These are phyloP conservation scores for Pocillopora grandis DNA, from an alignment of 92 coral and sea anemone species.

Conservation along the genomic window DNA sequence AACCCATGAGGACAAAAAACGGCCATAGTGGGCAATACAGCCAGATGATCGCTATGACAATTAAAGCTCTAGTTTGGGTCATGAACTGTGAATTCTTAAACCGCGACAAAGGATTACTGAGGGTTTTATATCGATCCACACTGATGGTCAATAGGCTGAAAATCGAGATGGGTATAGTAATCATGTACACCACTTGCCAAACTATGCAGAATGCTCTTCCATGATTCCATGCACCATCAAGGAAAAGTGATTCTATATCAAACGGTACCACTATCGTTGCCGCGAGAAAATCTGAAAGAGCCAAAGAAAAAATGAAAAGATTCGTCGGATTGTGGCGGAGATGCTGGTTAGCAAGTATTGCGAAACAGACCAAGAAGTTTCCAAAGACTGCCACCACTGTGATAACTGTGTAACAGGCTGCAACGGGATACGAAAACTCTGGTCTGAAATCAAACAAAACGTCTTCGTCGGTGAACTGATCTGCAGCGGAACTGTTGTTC, in stretches of 20 bases:
- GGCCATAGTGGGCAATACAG: conserved; percentile 59
- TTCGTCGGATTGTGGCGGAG: conserved; percentile 60
- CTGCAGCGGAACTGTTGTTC: conserved; percentile 10
- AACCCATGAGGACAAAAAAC: conserved; percentile 59
- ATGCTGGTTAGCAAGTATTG: conserved; percentile 31
- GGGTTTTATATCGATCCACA: conserved; percentile 70
- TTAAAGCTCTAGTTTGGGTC: conserved; percentile 61
- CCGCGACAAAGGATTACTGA: conserved; percentile 67
- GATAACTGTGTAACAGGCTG: conserved; percentile 9
- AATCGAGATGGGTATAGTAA: conserved; percentile 71
- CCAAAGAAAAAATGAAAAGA: conserved; percentile 55
- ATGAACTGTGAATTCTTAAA: conserved; percentile 65
- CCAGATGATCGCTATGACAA: conserved; percentile 58
- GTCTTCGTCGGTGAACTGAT: background rate
- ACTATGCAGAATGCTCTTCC: conserved; percentile 61
- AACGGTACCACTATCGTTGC: conserved; percentile 53
- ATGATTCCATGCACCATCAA: conserved; percentile 63
- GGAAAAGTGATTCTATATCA: conserved; percentile 70
- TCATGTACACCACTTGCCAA: conserved; percentile 55
- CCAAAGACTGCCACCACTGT: conserved; percentile 38
- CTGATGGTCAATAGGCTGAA: conserved; percentile 67
- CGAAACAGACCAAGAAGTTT: conserved; percentile 59
- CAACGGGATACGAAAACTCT: conserved; percentile 15
- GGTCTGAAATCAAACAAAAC: background rate
- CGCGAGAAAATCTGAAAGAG: conserved; percentile 54